Conservation (phyloP, 2,113 vertebrate genomes). For the Leucosticte australis region DNA sequence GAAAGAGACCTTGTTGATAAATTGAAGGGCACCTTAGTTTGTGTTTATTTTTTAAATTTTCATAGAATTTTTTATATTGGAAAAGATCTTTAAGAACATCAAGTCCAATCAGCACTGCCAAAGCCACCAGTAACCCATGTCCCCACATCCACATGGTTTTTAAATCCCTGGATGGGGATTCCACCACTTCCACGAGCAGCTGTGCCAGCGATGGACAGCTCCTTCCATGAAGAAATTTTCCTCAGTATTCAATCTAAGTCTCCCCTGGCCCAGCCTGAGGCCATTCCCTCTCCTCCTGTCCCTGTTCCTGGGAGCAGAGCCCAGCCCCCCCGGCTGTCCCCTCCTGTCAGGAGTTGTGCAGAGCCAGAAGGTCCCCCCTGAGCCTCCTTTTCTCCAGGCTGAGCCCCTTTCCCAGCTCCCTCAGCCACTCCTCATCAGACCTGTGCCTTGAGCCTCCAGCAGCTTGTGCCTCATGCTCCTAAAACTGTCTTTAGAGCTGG, state of each 20-base stretch:
- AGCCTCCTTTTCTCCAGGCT: not conserved
- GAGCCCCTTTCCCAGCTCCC: not conserved
- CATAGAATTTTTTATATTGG: not conserved
- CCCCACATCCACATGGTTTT: not conserved
- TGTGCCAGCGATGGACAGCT: not conserved
- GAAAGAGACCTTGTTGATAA: not conserved
- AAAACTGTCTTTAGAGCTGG: not conserved
- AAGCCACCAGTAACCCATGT: not conserved
- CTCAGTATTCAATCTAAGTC: rapidly evolving
- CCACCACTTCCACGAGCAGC: not conserved
- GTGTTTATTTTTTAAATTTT: not conserved
- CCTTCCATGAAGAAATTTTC: not conserved
- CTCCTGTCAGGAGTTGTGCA: not conserved
- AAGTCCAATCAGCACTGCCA: not conserved
- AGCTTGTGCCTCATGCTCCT: not conserved
- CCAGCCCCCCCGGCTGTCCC: rapidly evolving
- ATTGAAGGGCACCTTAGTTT: not conserved
- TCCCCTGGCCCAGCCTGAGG: not conserved
- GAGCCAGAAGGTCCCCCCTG: not conserved
- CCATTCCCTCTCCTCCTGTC: not conserved
- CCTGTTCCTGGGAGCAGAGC: not conserved
- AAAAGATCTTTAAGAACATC: not conserved
- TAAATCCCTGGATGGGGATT: not conserved
- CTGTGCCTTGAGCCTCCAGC: not conserved
- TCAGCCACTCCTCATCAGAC: not conserved